Percentiles rank a stretch among this genome's conserved stretches.
These are phyloP conservation scores for Poeciliopsis paucimaculata DNA, from an alignment of 2,797 vertebrate species.

Conservation along the genomic window DNA sequence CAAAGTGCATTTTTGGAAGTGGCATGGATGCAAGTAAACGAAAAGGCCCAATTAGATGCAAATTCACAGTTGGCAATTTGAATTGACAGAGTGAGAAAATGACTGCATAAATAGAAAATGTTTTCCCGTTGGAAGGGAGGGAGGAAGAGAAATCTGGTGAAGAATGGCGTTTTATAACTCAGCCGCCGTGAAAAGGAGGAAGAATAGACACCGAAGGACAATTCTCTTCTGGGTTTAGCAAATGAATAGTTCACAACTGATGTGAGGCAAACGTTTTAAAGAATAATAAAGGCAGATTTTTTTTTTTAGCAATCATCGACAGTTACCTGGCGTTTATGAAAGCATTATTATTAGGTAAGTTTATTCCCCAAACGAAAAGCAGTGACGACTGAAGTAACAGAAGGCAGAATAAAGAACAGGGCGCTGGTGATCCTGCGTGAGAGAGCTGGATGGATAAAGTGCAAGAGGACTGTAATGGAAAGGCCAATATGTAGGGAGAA, in stretches of 20 bases:
- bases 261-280: not conserved
- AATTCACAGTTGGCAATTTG: slow-evolving; percentile 11
- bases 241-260: not conserved
- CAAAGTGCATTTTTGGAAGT: slow-evolving; percentile 21
- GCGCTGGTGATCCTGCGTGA: not conserved
- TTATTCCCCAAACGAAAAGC: not conserved
- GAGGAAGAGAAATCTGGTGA: not conserved
- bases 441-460: not conserved
- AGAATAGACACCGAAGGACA: not conserved
- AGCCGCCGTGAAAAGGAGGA: not conserved
- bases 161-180: not conserved
- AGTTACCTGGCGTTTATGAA: not conserved
- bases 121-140: not conserved
- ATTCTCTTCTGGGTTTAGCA: not conserved
- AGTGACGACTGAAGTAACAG: not conserved
- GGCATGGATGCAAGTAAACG: not conserved
- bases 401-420: not conserved
- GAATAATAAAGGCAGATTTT: not conserved
- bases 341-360: not conserved
- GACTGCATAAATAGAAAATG: slow-evolving; percentile 17
- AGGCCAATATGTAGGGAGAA: not conserved
- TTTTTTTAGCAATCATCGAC: not conserved
- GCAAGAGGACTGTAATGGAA: not conserved
- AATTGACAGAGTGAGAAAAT: slow-evolving; percentile 5
- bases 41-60: slow-evolving; percentile 16